Conservation (phyloP, 2,797 vertebrate genomes). For the Acanthurus lineatus region DNA sequence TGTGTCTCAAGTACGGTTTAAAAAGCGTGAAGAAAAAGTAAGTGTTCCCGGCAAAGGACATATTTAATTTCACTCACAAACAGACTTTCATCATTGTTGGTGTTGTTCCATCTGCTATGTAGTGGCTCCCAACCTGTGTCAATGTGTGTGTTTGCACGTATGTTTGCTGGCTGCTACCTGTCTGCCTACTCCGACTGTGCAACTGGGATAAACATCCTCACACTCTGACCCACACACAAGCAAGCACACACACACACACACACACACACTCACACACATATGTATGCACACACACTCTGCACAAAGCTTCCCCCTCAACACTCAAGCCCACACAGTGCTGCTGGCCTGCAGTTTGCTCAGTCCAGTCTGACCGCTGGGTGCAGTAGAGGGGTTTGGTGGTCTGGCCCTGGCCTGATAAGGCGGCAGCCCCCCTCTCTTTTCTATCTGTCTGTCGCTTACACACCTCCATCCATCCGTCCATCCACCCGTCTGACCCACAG, state of each 20-base stretch:
- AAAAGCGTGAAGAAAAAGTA: conserved; percentile 22
- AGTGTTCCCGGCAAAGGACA: conserved; percentile 26
- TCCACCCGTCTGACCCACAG: conserved; percentile 69
- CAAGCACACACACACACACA: conserved; percentile 18
- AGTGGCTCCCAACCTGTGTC: conserved; percentile 44
- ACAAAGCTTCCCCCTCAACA: conserved; percentile 65
- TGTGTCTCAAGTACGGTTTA: conserved; percentile 20
- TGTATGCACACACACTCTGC: conserved; percentile 1
- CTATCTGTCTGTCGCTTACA: conserved; percentile 64
- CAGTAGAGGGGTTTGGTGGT: conserved; percentile 57
- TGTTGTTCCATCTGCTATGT: conserved; percentile 58
- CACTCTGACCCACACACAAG: conserved; percentile 19
- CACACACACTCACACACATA: conserved; percentile 12
- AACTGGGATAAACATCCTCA: conserved; percentile 64
- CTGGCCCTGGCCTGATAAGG: conserved; percentile 81
- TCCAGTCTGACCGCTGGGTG: conserved; percentile 72
- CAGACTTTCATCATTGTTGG: conserved; percentile 39
- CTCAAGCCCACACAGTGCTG: conserved; percentile 59
- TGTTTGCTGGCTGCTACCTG: conserved; percentile 66
- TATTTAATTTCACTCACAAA: conserved; percentile 48
- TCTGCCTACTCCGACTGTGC: conserved; percentile 58
- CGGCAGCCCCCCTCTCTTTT: conserved; percentile 49
- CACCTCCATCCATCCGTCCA: conserved; percentile 69
- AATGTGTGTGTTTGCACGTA: conserved; percentile 52
- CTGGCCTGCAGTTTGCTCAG: conserved; percentile 71